A percentile compares a stretch with the other conserved stretches of the same genome.
Conservation (phyloP, 2,888 invertebrate species). For the Acleris holmiana region DNA sequence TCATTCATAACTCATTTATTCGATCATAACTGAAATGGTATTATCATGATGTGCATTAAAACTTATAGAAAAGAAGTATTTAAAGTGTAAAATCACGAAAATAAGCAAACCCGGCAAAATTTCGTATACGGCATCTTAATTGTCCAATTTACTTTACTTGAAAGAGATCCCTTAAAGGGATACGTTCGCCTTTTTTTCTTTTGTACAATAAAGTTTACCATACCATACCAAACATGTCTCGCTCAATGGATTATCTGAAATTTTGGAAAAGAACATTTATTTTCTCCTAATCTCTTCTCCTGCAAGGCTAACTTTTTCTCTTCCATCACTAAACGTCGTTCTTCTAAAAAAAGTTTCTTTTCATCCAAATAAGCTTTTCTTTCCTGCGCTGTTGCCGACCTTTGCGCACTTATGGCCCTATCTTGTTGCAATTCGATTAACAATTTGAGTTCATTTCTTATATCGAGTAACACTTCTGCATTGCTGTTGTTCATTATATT, state of each 20-base stretch:
- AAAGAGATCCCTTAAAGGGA: too few species aligned
- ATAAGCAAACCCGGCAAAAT: too few species aligned
- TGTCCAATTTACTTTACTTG: too few species aligned
- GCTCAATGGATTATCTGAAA: slow-evolving; percentile 24
- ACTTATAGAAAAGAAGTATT: too few species aligned
- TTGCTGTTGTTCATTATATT: background rate
- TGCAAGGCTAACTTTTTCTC: slow-evolving; percentile 20
- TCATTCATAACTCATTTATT: too few species aligned
- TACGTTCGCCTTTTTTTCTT: too few species aligned
- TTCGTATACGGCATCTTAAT: too few species aligned
- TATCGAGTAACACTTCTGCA: slow-evolving; percentile 19
- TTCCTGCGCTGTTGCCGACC: slow-evolving; percentile 23
- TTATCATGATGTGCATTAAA: too few species aligned
- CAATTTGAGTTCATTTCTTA: slow-evolving; percentile 18
- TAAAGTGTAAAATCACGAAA: too few species aligned
- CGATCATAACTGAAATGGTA: too few species aligned
- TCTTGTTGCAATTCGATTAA: slow-evolving; percentile 17
- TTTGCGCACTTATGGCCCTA: slow-evolving; percentile 11
- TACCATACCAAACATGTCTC: too few species aligned
- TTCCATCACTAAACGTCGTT: slow-evolving; percentile 24
- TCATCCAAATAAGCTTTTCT: slow-evolving; percentile 26
- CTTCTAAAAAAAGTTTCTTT: slow-evolving; percentile 25
- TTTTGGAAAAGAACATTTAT: slow-evolving; percentile 23
- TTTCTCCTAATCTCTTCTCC: slow-evolving; percentile 22
- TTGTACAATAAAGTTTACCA: too few species aligned